phyloP scores from a whole-genome alignment of 1,140 invertebrate species.

The Gryon sp. region DNA sequence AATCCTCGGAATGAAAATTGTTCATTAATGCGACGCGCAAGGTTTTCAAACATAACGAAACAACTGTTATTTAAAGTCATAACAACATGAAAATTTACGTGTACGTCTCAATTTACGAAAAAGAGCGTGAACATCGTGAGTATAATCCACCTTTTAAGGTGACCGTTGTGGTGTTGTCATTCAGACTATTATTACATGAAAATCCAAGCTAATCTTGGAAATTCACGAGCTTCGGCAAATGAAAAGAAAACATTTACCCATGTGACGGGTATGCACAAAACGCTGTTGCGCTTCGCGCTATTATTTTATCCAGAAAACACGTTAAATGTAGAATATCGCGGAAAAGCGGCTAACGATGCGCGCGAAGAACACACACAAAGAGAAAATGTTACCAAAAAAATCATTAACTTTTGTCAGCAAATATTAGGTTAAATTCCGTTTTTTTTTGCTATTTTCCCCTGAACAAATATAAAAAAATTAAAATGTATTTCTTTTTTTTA shows the following conservation, averaged over 20 bases:
- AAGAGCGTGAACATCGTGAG: constrained; percentile 20
- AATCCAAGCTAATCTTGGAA: constrained; percentile 50
- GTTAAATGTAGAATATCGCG: constrained; percentile 40
- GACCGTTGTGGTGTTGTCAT: constrained; percentile 5
- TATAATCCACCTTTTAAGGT: constrained; percentile 24
- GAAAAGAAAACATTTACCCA: constrained; percentile 51
- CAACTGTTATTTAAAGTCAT: too few species aligned
- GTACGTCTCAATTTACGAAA: neutral
- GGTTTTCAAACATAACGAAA: too few species aligned
- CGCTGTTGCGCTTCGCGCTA: constrained; percentile 9
- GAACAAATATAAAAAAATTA: too few species aligned
- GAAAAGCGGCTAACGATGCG: constrained; percentile 20
- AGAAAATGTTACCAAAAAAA: too few species aligned
- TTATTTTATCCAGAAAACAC: constrained; percentile 42
- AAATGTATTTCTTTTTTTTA: too few species aligned
- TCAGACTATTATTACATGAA: constrained; percentile 44
- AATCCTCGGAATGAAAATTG: too few species aligned
- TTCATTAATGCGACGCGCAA: too few species aligned
- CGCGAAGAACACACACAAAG: constrained; percentile 14
- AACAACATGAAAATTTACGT: constrained; percentile 3
- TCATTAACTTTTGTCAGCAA: too few species aligned
- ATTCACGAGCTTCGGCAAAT: constrained; percentile 45
- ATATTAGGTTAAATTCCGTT: too few species aligned
- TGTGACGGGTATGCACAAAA: constrained; percentile 36
- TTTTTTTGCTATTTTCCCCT: too few species aligned